phyloP scores from a whole-genome alignment of 2,888 invertebrate species.

The Eilema caniola region DNA sequence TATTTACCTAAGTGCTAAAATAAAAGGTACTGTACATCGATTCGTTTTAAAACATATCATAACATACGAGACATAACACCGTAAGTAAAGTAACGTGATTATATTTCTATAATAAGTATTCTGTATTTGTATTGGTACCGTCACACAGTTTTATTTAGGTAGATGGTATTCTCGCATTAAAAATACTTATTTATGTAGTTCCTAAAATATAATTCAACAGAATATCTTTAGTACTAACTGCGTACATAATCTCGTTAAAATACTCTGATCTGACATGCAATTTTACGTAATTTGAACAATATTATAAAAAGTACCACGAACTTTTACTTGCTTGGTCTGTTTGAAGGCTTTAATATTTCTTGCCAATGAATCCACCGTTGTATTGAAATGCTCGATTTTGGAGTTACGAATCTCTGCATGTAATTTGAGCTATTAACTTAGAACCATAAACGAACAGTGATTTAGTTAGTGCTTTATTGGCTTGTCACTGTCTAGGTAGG shows the following conservation, averaged over 20 bases:
- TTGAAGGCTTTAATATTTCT: constrained; percentile 3
- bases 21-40: not conserved
- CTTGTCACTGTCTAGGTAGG: not conserved
- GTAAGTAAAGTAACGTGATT: constrained; percentile 18
- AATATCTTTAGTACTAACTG: not conserved
- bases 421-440: not conserved
- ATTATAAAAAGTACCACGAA: not conserved
- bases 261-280: not conserved
- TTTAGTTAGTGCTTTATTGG: not conserved
- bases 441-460: not conserved
- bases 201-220: not conserved
- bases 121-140: constrained; percentile 10
- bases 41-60: constrained; percentile 40
- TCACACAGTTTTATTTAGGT: constrained; percentile 37
- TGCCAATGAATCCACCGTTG: constrained; percentile 18
- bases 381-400: not conserved
- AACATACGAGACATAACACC: constrained; percentile 18
- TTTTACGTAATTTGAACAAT: not conserved
- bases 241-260: not conserved
- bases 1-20: not conserved
- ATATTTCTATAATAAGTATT: constrained; percentile 19
- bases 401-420: not conserved
- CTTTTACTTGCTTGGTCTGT: not conserved
- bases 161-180: constrained; percentile 26
- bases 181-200: not conserved